These are phyloP conservation scores for Actenoides hombroni DNA, from an alignment of 2,113 vertebrate species.

Conservation along the genomic window DNA sequence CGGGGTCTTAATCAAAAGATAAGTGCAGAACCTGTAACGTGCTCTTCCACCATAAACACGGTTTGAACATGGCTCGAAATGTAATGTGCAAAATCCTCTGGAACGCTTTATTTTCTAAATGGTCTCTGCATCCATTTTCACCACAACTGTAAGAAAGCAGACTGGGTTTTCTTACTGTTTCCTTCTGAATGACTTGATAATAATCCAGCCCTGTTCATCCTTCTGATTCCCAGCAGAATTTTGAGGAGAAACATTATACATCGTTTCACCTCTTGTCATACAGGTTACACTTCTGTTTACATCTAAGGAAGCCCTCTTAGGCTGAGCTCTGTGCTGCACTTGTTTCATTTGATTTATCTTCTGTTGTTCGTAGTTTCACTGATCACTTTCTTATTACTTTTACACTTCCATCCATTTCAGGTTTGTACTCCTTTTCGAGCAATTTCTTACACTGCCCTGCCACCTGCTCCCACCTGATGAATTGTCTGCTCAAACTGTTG, in stretches of 20 bases:
- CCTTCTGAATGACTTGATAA: background rate
- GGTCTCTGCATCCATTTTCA: background rate
- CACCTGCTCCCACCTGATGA: slow-evolving; percentile 75
- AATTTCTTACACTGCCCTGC: slow-evolving; percentile 55
- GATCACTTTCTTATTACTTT: slow-evolving; percentile 76
- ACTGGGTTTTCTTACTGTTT: rapidly evolving
- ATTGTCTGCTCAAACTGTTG: slow-evolving; percentile 62
- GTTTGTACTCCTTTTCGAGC: slow-evolving; percentile 43
- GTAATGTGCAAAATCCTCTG: background rate
- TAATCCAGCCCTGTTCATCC: background rate
- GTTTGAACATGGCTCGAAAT: background rate
- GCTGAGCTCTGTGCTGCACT: slow-evolving; percentile 5
- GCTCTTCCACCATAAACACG: background rate
- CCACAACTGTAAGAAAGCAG: background rate
- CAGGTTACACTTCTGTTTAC: background rate
- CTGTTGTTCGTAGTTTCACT: slow-evolving; percentile 66
- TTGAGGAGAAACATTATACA: background rate
- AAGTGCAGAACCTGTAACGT: background rate
- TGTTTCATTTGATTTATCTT: slow-evolving; percentile 64
- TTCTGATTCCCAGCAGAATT: background rate
- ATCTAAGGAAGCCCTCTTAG: slow-evolving; percentile 4
- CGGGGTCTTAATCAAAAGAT: background rate
- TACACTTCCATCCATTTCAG: slow-evolving; percentile 70
- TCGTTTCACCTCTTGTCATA: background rate
- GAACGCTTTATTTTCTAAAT: background rate